These are phyloP conservation scores for Rhincodon typus DNA, from an alignment of 2,797 vertebrate species.

Conservation along the genomic window DNA sequence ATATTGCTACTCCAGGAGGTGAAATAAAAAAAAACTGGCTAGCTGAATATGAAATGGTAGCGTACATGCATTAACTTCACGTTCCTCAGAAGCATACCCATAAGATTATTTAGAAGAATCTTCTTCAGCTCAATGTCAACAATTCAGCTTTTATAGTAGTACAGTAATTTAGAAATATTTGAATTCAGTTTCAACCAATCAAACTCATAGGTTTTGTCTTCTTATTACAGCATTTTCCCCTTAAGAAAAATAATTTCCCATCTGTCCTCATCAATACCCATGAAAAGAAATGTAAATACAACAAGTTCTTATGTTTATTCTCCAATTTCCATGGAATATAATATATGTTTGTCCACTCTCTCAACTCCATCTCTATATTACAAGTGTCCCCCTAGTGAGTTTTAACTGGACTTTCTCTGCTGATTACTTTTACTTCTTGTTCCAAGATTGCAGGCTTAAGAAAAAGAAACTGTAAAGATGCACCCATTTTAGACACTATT, in stretches of 20 bases:
- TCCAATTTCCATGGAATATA: neutral
- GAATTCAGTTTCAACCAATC: neutral
- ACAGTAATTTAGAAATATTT: constrained; percentile 4
- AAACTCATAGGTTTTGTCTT: neutral
- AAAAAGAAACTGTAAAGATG: neutral
- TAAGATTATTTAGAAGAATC: neutral
- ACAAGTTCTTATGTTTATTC: neutral
- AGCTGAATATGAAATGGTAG: neutral
- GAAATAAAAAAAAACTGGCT: neutral
- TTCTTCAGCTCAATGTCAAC: neutral
- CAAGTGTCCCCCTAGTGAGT: neutral
- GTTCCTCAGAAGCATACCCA: too few relatives aligned
- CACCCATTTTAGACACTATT: neutral
- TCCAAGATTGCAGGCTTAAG: neutral
- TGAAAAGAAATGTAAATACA: neutral
- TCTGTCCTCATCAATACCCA: neutral
- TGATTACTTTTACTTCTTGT: neutral
- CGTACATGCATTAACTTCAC: too few relatives aligned
- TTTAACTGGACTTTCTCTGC: neutral
- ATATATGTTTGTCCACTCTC: neutral
- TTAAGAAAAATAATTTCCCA: neutral
- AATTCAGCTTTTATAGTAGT: neutral
- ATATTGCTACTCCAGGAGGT: neutral
- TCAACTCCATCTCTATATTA: neutral
- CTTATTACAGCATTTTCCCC: neutral